Base-by-base conservation (phyloP, 1,140 invertebrate genomes). In the Reticulitermes speratus region DNA sequence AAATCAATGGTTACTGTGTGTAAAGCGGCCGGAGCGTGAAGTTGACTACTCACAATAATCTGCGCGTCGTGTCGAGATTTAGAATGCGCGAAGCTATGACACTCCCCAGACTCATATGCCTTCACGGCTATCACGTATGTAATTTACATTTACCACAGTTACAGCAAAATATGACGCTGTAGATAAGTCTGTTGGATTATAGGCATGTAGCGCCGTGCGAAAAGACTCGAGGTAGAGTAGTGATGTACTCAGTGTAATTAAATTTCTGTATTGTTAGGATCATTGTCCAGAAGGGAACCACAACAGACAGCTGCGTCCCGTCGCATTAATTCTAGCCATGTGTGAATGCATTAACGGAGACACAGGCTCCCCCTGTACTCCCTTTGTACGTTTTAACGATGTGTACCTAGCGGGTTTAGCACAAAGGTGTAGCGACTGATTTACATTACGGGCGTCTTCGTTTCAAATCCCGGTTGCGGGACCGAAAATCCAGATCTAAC, bases 161-260 rank as follows among this genome's bases (percentile, higher is more conserved):
- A 38, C 38, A 38, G 38, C 38, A 38, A 38, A 48, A 7, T 48
- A 12, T 48, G 48, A 48, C 9, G 0, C 16, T 48, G 48, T 12
- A 48, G 9, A 48, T 48, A 48, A 12, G 52, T 55, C 52, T 55
- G 65, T 75, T 14, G n/a, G 16, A 30, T 25, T 75, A 75, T 75
- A 75, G 25, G 0, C 12, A 30, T 9, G 25, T 8, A 75, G 65
- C 8, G 14, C 19, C 59, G 14, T 65, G 65, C 65, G n/a, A 75
- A 75, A n/a, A 30, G 65, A 75, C 25, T 9, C 25, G 65, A 75
- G 65, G n/a, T 30, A 59, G 55, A 59, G 65, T n/a, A 75, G 65
- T 30, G 65, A 75, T 75, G n/a, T 75, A 75, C 65, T 75, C 65
- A 25, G n/a, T 30, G 65, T 75, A 75, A 75, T 75, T 75, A 75